These are phyloP conservation scores for Gastrophysa polygoni DNA, from an alignment of 2,888 invertebrate genomes.

Conservation along the genomic window DNA sequence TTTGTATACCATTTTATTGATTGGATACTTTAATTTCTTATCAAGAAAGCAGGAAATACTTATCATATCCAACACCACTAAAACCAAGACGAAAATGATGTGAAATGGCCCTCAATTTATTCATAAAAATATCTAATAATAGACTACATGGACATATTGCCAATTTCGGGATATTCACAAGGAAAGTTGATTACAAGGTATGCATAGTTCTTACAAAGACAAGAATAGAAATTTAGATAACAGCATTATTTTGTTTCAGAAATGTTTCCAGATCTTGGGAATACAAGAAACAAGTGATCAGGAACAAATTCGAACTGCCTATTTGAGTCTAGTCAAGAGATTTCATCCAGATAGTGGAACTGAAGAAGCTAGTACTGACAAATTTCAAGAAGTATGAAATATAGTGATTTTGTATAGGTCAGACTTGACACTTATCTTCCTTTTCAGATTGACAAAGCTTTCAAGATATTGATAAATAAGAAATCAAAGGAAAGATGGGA, in stretches of 20 bases:
- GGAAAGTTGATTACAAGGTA: constrained; percentile 37
- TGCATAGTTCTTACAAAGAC: background rate
- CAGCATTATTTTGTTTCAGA: constrained; percentile 58
- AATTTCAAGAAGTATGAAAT: constrained; percentile 70
- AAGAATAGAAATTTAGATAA: background rate
- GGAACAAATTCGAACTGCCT: constrained; percentile 73
- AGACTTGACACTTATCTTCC: too few species aligned
- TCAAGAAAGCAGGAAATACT: background rate
- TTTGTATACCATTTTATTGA: background rate
- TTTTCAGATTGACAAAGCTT: constrained; percentile 72
- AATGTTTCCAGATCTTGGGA: constrained; percentile 71
- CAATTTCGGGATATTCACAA: constrained; percentile 29
- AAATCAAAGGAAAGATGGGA: constrained; percentile 67
- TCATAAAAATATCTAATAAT: constrained; percentile 11
- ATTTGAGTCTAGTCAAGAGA: constrained; percentile 76
- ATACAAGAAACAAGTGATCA: constrained; percentile 72
- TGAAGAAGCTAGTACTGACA: constrained; percentile 71
- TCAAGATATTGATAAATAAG: constrained; percentile 71
- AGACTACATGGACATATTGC: constrained; percentile 23
- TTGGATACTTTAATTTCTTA: background rate
- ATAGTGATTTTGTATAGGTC: background rate
- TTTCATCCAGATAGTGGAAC: constrained; percentile 85
- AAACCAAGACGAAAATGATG: background rate
- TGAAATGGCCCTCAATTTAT: constrained; percentile 13
- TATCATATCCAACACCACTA: background rate